These are phyloP conservation scores for Rhabdornis inornatus DNA, from an alignment of 2,113 vertebrate genomes.

Conservation along the genomic window DNA sequence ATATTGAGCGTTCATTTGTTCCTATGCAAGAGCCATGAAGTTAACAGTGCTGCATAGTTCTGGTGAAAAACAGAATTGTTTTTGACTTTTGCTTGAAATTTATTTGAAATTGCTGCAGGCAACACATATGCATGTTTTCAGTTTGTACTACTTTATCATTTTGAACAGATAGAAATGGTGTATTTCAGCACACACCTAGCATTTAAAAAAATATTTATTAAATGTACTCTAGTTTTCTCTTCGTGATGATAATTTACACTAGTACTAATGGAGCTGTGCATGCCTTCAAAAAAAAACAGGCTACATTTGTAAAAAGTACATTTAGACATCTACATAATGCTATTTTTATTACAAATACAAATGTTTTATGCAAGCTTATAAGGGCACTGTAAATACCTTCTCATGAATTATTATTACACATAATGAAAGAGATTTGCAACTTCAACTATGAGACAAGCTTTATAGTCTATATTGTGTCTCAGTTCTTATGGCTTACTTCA, in stretches of 20 bases:
- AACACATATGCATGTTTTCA: neutral
- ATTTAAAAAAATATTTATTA: neutral
- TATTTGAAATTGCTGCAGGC: neutral
- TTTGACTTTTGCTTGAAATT: neutral
- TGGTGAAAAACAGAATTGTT: neutral
- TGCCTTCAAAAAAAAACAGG: neutral
- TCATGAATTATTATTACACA: neutral
- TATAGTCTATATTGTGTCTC: neutral
- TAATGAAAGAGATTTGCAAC: neutral
- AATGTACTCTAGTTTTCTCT: neutral
- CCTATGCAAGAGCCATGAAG: neutral
- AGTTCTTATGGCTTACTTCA: neutral
- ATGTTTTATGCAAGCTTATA: neutral
- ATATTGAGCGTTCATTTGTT: neutral
- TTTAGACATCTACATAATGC: neutral
- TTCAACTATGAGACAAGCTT: neutral
- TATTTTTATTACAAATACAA: neutral
- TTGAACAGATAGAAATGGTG: neutral
- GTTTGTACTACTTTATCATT: neutral
- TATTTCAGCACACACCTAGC: neutral
- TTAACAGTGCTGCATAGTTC: neutral
- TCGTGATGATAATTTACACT: neutral
- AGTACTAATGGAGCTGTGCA: neutral
- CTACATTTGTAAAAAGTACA: neutral
- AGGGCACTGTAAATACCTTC: neutral